A percentile compares a stretch with the other conserved stretches of the same genome.
phyloP scores from a whole-genome alignment of 2,113 vertebrate species.

The Apeltes quadracus region DNA sequence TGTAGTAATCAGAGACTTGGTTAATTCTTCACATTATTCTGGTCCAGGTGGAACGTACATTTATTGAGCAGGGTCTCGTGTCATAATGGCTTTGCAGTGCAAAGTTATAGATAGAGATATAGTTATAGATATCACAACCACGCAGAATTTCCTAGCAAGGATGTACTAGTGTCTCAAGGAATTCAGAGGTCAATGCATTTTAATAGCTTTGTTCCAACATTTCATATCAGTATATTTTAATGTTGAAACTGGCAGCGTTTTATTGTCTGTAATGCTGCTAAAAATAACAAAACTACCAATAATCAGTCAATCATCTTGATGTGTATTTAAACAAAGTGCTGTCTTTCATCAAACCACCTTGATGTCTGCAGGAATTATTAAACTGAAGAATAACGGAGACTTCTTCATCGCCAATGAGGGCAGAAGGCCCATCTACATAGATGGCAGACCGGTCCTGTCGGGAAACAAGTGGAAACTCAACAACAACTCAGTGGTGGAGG shows the following conservation, averaged over 20 bases:
- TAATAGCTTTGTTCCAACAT: neutral
- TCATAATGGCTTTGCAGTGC: neutral
- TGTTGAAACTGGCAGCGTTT: neutral
- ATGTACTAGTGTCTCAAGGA: neutral
- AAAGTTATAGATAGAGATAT: neutral
- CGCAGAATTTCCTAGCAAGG: neutral
- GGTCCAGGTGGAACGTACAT: neutral
- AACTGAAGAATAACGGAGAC: conserved; percentile 94
- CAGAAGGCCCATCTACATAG: conserved; percentile 92
- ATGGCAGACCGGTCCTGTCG: conserved; percentile 91
- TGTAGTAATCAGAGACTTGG: no score
- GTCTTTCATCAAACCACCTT: neutral
- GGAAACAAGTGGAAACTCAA: conserved; percentile 97
- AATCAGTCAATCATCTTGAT: neutral
- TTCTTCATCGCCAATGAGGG: conserved; percentile 97
- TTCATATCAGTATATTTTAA: neutral
- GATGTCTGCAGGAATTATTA: conserved; percentile 87
- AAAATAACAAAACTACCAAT: neutral
- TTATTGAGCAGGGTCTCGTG: neutral
- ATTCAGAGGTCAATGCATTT: neutral
- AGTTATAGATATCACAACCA: no score
- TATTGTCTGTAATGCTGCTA: neutral
- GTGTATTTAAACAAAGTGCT: neutral
- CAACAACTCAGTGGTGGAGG: conserved; percentile 96
- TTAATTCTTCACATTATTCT: neutral